phyloP scores from a whole-genome alignment of 30 jellyfish, hydroid and myxozoan species.

The Hydractinia symbiolongicarpus region DNA sequence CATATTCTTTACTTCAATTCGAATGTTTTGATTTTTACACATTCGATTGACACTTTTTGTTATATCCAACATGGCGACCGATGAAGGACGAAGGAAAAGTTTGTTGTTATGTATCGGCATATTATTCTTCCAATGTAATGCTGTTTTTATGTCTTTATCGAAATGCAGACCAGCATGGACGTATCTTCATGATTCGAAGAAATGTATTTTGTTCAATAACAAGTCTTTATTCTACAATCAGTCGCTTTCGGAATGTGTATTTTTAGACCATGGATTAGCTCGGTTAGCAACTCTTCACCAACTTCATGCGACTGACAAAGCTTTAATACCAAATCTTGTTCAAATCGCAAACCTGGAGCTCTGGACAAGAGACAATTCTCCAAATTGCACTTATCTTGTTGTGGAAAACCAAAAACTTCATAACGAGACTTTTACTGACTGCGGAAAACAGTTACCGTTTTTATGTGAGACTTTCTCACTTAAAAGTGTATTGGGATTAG shows the following conservation, averaged over 20 bases:
- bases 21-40: too few relatives aligned
- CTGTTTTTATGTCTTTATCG: too few relatives aligned
- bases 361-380: not conserved
- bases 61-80: too few relatives aligned
- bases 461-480: not conserved
- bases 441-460: not conserved
- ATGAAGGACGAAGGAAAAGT: too few relatives aligned
- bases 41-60: too few relatives aligned
- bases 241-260: not conserved
- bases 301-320: not conserved
- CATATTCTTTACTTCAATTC: too few relatives aligned
- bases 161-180: slow-evolving; percentile 1
- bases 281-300: slow-evolving; percentile 5
- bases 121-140: too few relatives aligned
- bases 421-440: not conserved
- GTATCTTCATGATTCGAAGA: not conserved
- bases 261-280: not conserved
- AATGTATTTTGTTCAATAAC: not conserved
- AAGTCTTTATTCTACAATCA: not conserved
- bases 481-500: slow-evolving; percentile 24
- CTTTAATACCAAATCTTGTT: not conserved
- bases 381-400: not conserved
- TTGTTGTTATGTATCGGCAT: too few relatives aligned
- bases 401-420: not conserved
- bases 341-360: not conserved